These are phyloP conservation scores for Gryllus bimaculatus DNA, from an alignment of 1,140 invertebrate species.

Conservation along the genomic window DNA sequence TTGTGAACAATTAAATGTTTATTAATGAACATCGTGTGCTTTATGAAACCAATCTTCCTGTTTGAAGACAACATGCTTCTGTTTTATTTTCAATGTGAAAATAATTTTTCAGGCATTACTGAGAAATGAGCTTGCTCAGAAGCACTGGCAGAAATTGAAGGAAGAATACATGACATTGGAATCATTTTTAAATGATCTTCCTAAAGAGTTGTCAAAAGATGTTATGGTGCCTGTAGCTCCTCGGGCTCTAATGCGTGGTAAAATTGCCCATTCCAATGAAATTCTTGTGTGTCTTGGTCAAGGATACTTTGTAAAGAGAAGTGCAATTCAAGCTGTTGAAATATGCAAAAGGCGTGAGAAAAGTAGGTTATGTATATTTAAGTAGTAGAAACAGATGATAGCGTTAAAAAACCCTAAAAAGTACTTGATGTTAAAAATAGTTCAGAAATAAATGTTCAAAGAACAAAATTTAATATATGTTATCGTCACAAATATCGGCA, in stretches of 20 bases:
- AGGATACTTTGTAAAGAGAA: slow-evolving; percentile 60
- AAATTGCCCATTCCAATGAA: slow-evolving; percentile 62
- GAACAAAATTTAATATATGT: too few species aligned
- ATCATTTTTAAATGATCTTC: slow-evolving; percentile 32
- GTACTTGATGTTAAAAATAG: too few species aligned
- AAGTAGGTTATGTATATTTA: slow-evolving; percentile 9
- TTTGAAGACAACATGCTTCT: not conserved
- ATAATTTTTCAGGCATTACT: slow-evolving; percentile 29
- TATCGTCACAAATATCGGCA: too few species aligned
- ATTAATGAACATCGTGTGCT: not conserved
- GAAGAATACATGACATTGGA: slow-evolving; percentile 34
- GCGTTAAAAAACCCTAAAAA: too few species aligned
- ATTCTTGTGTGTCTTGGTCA: slow-evolving; percentile 56
- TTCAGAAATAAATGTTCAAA: too few species aligned
- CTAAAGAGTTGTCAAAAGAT: slow-evolving; percentile 32
- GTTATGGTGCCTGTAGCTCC: slow-evolving; percentile 54
- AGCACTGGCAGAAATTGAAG: slow-evolving; percentile 33
- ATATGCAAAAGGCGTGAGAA: slow-evolving; percentile 49
- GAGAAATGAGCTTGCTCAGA: slow-evolving; percentile 30
- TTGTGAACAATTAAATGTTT: not conserved
- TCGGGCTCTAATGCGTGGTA: slow-evolving; percentile 56
- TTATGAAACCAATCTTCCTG: not conserved
- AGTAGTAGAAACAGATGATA: too few species aligned
- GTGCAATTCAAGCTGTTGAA: slow-evolving; percentile 49
- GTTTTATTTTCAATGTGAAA: not conserved